Conservation (phyloP, 2,113 vertebrate species). For the Pteronura brasiliensis region DNA sequence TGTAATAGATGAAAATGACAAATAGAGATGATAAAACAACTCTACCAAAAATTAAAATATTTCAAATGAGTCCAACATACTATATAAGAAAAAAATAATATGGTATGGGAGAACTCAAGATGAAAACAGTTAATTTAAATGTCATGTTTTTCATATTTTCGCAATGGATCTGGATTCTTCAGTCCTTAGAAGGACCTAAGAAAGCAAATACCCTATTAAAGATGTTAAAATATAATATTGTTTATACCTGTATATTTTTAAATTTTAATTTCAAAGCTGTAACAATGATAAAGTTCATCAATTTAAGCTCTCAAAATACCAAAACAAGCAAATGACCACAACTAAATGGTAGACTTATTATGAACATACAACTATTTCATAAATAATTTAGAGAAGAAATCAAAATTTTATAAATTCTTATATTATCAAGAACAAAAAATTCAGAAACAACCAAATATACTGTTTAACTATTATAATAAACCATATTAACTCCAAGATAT, state of each 20-base stretch:
- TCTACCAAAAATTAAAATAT: background rate
- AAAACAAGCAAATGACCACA: constrained; percentile 22
- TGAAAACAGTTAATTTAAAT: constrained; percentile 10
- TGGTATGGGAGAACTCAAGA: background rate
- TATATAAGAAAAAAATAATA: background rate
- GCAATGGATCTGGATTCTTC: background rate
- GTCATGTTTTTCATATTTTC: constrained; percentile 21
- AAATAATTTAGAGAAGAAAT: background rate
- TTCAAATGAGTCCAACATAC: background rate
- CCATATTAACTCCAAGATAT: background rate
- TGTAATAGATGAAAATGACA: background rate
- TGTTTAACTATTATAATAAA: background rate
- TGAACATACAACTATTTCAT: background rate
- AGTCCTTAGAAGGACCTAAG: background rate
- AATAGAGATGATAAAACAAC: background rate
- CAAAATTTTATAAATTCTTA: background rate
- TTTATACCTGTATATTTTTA: background rate
- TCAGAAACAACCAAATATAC: background rate
- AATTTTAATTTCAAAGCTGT: constrained; percentile 27
- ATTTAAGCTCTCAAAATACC: constrained; percentile 7
- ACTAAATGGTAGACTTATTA: background rate
- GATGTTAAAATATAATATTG: background rate
- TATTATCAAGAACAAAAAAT: background rate
- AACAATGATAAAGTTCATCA: background rate
- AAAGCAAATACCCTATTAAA: background rate